Conservation (phyloP, 2,797 vertebrate genomes). For the Oryzias dopingdopingensis region DNA sequence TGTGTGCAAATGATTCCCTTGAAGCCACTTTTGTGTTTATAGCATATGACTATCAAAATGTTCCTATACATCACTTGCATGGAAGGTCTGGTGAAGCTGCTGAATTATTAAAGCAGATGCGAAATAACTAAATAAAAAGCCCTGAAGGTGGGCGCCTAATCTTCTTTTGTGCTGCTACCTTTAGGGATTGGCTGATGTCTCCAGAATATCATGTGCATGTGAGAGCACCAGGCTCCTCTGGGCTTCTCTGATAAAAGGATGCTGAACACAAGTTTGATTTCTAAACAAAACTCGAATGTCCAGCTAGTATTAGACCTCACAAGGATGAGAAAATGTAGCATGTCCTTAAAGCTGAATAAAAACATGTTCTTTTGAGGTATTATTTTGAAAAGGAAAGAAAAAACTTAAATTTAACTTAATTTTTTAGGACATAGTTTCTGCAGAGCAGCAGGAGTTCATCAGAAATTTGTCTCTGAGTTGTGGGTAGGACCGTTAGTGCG, state of each 20-base stretch:
- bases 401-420: too few species aligned
- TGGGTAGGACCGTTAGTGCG: too few species aligned
- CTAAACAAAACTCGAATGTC: constrained; percentile 49
- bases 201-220: constrained; percentile 49
- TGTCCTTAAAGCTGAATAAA: too few species aligned
- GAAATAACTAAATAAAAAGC: constrained; percentile 71
- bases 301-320: constrained; percentile 33
- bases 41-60: constrained; percentile 52
- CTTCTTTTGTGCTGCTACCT: constrained; percentile 67
- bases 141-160: constrained; percentile 66
- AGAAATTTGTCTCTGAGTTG: too few species aligned
- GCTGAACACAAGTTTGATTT: constrained; percentile 31
- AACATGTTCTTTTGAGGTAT: too few species aligned
- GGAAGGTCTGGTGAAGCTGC: constrained; percentile 40
- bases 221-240: constrained; percentile 40
- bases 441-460: too few species aligned
- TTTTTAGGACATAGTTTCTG: too few species aligned
- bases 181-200: constrained; percentile 55
- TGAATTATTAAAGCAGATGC: constrained; percentile 74
- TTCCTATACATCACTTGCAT: constrained; percentile 48
- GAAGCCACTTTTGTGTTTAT: constrained; percentile 34
- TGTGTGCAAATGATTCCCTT: constrained; percentile 35
- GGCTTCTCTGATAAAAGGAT: constrained; percentile 31
- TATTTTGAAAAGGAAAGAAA: too few species aligned
- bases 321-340: constrained; percentile 3